Conservation (phyloP, 2,797 vertebrate species). For the Dicrostonyx torquatus region DNA sequence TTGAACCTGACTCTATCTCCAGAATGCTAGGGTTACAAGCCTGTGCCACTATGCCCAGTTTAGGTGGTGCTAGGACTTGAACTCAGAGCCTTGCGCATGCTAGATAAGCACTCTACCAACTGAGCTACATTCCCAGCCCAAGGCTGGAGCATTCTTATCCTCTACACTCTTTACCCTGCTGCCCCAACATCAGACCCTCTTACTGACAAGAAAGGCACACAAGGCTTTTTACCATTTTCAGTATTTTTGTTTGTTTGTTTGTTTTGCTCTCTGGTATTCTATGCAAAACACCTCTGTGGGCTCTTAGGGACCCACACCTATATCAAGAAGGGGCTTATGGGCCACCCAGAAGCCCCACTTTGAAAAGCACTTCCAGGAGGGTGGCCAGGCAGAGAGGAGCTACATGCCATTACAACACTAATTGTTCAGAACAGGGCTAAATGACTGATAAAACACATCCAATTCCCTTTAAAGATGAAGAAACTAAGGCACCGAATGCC, state of each 20-base stretch:
- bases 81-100: not conserved
- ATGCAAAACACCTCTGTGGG: not conserved
- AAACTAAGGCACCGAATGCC: not conserved
- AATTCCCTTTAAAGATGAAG: constrained; percentile 34
- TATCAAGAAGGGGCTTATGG: not conserved
- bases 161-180: not conserved
- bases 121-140: not conserved
- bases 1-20: not conserved
- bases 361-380: not conserved
- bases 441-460: not conserved
- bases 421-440: not conserved
- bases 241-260: too few species aligned
- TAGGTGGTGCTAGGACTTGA: not conserved
- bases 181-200: not conserved
- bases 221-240: not conserved
- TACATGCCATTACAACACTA: not conserved
- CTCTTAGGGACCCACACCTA: not conserved
- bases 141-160: not conserved
- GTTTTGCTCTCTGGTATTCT: not conserved
- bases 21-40: not conserved
- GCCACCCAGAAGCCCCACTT: not conserved
- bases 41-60: not conserved
- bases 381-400: not conserved
- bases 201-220: not conserved
- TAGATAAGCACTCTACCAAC: not conserved